A percentile compares a stretch with the other conserved stretches of the same genome.
Conservation (phyloP, 2,888 invertebrate genomes). For the Synergus umbraculus region DNA sequence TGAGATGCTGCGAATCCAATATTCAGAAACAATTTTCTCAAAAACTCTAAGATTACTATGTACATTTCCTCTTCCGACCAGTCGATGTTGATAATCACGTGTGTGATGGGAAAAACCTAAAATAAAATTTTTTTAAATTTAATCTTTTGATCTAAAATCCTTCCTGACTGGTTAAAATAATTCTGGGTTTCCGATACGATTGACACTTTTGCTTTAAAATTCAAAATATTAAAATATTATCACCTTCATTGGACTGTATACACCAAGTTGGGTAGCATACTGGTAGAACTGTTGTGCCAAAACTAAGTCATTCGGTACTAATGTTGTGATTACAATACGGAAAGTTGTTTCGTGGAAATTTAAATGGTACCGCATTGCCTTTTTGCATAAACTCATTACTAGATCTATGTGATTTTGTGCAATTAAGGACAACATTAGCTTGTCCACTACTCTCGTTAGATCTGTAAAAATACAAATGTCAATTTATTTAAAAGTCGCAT, state of each 20-base stretch:
- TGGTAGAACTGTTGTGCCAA: constrained; percentile 63
- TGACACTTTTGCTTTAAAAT: background rate
- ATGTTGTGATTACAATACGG: constrained; percentile 57
- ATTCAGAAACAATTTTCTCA: constrained; percentile 56
- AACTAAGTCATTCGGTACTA: constrained; percentile 58
- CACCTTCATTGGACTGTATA: constrained; percentile 63
- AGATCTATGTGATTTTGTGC: constrained; percentile 46
- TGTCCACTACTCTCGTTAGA: constrained; percentile 59
- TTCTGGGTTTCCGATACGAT: background rate
- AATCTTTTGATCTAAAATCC: too few species aligned
- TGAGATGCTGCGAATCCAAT: constrained; percentile 59
- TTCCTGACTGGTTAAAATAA: too few species aligned
- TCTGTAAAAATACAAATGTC: constrained; percentile 54
- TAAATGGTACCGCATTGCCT: constrained; percentile 59
- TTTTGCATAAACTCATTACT: constrained; percentile 52
- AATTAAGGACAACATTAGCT: constrained; percentile 56
- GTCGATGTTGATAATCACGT: constrained; percentile 60
- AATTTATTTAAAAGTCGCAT: background rate
- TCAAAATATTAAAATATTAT: background rate
- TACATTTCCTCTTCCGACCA: constrained; percentile 68
- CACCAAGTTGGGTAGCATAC: constrained; percentile 61
- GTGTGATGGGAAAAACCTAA: constrained; percentile 28
- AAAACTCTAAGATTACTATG: constrained; percentile 58
- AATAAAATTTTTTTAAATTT: background rate
- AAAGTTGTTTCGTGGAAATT: constrained; percentile 52